These are phyloP conservation scores for Camponotus fellah DNA, from an alignment of 2,888 invertebrate species.

Conservation along the genomic window DNA sequence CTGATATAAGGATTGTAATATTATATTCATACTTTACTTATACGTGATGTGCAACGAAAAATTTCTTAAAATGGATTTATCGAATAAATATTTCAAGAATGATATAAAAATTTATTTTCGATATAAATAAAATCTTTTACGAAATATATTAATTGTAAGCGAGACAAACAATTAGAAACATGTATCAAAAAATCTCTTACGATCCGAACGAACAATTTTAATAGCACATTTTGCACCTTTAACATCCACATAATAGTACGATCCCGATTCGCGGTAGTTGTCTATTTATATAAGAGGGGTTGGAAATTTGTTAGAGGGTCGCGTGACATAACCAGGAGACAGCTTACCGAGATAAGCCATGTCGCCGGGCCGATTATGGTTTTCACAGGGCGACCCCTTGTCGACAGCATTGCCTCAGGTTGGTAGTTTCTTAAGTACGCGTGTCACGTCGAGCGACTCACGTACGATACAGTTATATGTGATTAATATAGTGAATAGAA, in stretches of 20 bases:
- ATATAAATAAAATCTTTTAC: neutral
- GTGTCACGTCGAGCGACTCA: constrained; percentile 39
- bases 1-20: constrained; percentile 5
- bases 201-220: neutral
- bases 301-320: constrained; percentile 76
- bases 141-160: neutral
- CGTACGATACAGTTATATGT: constrained; percentile 40
- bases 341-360: constrained; percentile 81
- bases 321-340: constrained; percentile 75
- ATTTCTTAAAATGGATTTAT: neutral
- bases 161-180: neutral
- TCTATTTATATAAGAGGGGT: constrained; percentile 67
- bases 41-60: neutral
- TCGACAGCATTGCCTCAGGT: constrained; percentile 64
- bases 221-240: neutral
- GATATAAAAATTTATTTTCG: neutral
- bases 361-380: constrained; percentile 82
- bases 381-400: constrained; percentile 74
- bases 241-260: constrained; percentile 37
- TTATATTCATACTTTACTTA: neutral
- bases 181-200: neutral
- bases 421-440: constrained; percentile 49
- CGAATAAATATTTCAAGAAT: neutral
- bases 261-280: constrained; percentile 43
- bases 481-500: constrained; percentile 35